Conservation (phyloP, 1,140 invertebrate genomes). For the Drosophila funebris region DNA sequence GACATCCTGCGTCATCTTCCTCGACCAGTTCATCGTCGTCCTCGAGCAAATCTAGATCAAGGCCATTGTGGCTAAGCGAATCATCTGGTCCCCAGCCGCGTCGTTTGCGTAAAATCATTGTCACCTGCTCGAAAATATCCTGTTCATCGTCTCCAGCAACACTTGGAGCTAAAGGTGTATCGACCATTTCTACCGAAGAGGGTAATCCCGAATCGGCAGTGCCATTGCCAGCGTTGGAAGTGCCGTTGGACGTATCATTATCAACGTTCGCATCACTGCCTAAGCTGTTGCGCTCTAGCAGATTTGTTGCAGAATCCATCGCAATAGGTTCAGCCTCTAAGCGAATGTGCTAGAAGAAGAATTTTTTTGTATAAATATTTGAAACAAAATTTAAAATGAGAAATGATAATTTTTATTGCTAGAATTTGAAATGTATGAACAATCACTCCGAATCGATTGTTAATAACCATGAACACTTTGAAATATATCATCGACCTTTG, state of each 20-base stretch:
- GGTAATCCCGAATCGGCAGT: constrained; percentile 53
- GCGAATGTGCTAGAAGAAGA: constrained; percentile 27
- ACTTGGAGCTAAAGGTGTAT: constrained; percentile 27
- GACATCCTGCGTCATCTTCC: constrained; percentile 91
- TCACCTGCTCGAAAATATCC: constrained; percentile 77
- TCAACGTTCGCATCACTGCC: constrained; percentile 28
- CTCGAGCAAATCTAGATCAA: constrained; percentile 69
- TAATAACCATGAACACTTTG: neutral
- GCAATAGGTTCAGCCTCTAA: constrained; percentile 21
- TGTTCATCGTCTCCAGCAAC: constrained; percentile 56
- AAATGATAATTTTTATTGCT: constrained; percentile 6
- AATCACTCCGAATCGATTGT: constrained; percentile 5
- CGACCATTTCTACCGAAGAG: constrained; percentile 44
- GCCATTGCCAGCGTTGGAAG: neutral
- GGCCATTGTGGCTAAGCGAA: constrained; percentile 60
- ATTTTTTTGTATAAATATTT: constrained; percentile 7
- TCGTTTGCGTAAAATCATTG: constrained; percentile 80
- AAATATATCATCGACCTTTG: constrained; percentile 19
- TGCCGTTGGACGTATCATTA: constrained; percentile 26
- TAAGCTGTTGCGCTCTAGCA: constrained; percentile 49
- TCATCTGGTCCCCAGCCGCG: constrained; percentile 75
- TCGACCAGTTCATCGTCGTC: constrained; percentile 86
- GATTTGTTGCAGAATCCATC: constrained; percentile 57
- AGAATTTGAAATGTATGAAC: neutral
- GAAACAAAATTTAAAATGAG: constrained; percentile 12